phyloP scores from a whole-genome alignment of 1,140 invertebrate species.

The Wasmannia auropunctata region DNA sequence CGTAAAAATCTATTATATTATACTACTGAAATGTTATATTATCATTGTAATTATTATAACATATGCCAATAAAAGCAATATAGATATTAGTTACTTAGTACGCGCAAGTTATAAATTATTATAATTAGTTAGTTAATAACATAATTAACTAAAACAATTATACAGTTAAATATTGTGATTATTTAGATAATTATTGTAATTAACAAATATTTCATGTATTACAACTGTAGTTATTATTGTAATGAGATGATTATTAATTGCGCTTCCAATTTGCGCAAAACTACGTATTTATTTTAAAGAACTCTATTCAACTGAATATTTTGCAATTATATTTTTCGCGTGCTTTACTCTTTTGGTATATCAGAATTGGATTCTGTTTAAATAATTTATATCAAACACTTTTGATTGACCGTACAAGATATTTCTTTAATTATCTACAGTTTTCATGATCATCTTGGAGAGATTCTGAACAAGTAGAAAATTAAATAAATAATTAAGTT shows the following conservation, averaged over 20 bases:
- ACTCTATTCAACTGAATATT: not conserved
- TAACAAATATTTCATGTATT: conserved; percentile 8
- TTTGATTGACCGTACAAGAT: not conserved
- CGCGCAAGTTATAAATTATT: not conserved
- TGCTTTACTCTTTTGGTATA: not conserved
- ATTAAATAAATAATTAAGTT: too few species aligned
- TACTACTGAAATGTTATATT: not conserved
- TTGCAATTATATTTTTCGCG: not conserved
- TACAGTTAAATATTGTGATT: conserved; percentile 25
- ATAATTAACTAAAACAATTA: conserved; percentile 17
- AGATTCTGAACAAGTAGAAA: too few species aligned
- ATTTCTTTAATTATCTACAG: not conserved
- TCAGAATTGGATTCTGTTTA: not conserved
- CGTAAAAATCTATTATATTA: not conserved
- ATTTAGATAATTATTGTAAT: conserved; percentile 17
- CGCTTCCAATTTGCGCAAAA: not conserved
- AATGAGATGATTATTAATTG: not conserved
- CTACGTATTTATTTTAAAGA: not conserved
- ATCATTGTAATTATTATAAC: not conserved
- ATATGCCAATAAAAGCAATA: not conserved
- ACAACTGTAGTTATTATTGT: conserved; percentile 2
- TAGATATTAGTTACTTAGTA: conserved; percentile 21
- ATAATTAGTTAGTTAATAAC: conserved; percentile 23
- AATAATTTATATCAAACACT: not conserved
- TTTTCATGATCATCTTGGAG: too few species aligned